Conservation (phyloP, 2,113 vertebrate species). For the Pteruthius melanotis region DNA sequence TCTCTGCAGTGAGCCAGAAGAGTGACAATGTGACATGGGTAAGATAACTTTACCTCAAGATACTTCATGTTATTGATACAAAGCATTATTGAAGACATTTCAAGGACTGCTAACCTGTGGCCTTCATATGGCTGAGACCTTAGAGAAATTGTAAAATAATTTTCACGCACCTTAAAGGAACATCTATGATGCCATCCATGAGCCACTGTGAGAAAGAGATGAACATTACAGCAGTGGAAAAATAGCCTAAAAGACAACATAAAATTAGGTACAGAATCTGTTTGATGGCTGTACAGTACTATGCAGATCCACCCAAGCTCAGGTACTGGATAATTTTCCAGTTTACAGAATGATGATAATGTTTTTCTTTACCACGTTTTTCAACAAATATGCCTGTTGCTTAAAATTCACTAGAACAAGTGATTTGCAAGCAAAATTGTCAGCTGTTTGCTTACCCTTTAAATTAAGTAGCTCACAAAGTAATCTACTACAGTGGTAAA, state of each 20-base stretch:
- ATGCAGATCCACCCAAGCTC: neutral
- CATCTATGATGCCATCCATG: neutral
- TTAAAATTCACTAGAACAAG: slow-evolving; percentile 16
- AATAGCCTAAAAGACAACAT: neutral
- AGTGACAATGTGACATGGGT: neutral
- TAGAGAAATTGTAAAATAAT: neutral
- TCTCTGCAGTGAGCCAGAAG: neutral
- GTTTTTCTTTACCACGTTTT: neutral
- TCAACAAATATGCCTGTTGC: neutral
- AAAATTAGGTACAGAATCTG: neutral
- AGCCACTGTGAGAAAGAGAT: neutral
- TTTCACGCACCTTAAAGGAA: neutral
- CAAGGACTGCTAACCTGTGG: neutral
- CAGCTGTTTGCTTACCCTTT: slow-evolving; percentile 57
- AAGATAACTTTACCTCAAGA: neutral
- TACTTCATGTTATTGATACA: neutral
- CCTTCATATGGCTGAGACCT: neutral
- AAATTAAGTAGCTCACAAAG: slow-evolving; percentile 48
- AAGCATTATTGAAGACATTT: neutral
- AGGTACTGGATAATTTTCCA: neutral
- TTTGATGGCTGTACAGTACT: neutral
- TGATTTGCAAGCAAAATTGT: slow-evolving; percentile 43
- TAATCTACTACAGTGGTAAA: slow-evolving; percentile 53
- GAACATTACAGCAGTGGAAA: neutral
- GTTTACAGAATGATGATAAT: neutral